Evolutionary conservation across 2,888 invertebrate genomes (phyloP).

Genomic region (Neoitamus cyanurus): DNA sequence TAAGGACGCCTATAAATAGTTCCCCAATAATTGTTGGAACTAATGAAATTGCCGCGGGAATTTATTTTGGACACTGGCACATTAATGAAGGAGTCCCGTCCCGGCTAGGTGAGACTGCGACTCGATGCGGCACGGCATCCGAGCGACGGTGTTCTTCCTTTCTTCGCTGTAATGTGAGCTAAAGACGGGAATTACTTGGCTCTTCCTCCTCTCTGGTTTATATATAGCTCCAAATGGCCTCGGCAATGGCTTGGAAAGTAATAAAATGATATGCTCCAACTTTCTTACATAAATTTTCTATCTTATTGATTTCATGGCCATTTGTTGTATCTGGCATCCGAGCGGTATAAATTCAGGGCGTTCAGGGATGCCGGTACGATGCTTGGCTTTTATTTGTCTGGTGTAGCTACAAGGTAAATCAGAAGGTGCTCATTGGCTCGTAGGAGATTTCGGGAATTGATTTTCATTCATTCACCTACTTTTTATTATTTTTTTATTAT

Average conservation of each 20-base stretch:
- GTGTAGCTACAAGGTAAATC: neutral
- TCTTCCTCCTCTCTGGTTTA: constrained; percentile 10
- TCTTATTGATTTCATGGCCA: constrained; percentile 51
- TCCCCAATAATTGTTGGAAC: constrained; percentile 52
- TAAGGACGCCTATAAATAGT: constrained; percentile 50
- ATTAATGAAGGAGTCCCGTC: neutral
- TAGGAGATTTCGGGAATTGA: neutral
- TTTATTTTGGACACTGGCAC: constrained; percentile 45
- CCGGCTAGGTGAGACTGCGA: neutral
- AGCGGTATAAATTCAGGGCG: constrained; percentile 35
- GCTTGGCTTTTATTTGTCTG: neutral
- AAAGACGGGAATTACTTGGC: neutral
- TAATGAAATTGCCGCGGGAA: constrained; percentile 52
- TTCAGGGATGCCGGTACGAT: neutral
- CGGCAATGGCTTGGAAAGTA: constrained; percentile 41
- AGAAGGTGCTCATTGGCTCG: neutral
- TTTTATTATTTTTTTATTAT: too few relatives aligned
- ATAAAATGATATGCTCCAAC: constrained; percentile 52
- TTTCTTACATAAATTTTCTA: constrained; percentile 52
- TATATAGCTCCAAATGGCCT: neutral
- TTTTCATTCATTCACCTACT: neutral
- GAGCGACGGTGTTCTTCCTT: neutral
- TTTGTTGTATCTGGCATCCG: constrained; percentile 50
- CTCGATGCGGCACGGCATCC: neutral
- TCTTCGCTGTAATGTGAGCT: neutral